Base-by-base conservation (phyloP, 1,140 invertebrate species). In the Drosophila willistoni region DNA sequence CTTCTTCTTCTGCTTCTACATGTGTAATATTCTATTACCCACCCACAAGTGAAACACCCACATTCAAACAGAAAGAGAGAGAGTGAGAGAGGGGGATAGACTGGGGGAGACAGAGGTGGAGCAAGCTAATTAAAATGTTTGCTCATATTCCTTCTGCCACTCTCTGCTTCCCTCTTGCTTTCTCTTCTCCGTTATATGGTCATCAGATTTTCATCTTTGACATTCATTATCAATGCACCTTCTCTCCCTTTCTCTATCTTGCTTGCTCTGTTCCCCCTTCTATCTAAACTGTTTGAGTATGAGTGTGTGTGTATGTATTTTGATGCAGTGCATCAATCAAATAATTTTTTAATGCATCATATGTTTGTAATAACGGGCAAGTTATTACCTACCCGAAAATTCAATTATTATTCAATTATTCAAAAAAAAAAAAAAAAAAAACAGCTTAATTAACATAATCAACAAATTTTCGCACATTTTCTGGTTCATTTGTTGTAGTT, bases 71-170 rank as follows among this genome's bases (percentile, higher is more conserved):
- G 2, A 51, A 9, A 12, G 2, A 22, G 17, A 22, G 9, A 51
- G 44, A 22, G 9, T 12, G 44, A 19, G 14, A 19, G 44, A 25
- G 22, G 0, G 3, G 17, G 14, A 19, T 7, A 47, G 7, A 47
- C 7, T 7, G 7, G 44, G 44, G 17, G 17, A 47, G 44, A 47
- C 44, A 67, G 41, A 19, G 7, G 14, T 2, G 17, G 44, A 51
- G 17, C 17, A 25, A 66, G 71, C 79, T 85, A 82, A 85, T 86
- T 86, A 82, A 85, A 85, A 72, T 67, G 62, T 42, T 72, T 62
- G 41, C 62, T 79, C 33, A 33, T 64, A 66, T 55, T 68, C 62
- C 51, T 68, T 44, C 66, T 36, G 7, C 2, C 34, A 10, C 3
- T 36, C 34, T 36, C 29, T n/a, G n/a, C 5, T 12, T 1, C 34